Evolutionary conservation across 2,888 invertebrate genomes (phyloP).

Genomic region (Andrena hattorfiana): DNA sequence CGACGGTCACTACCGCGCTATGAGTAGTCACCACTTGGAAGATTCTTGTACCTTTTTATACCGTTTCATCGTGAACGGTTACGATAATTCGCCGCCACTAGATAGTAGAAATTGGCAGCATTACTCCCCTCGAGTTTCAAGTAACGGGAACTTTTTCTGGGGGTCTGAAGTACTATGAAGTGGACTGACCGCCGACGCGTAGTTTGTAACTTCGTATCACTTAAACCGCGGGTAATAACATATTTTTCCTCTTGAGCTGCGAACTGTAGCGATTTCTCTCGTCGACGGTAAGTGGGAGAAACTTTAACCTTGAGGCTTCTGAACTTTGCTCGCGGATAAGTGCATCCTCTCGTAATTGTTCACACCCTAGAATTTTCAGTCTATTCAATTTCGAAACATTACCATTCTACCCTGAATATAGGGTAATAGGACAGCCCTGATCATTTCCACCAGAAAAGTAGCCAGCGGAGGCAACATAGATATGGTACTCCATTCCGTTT

Average conservation of each 20-base stretch:
- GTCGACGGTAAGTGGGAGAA: neutral
- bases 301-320: neutral
- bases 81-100: neutral
- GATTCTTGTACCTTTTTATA: neutral
- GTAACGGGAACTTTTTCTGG: neutral
- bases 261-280: neutral
- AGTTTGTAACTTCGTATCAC: conserved; percentile 6
- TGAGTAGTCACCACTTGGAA: neutral
- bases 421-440: neutral
- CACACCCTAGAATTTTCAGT: neutral
- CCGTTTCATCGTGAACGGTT: neutral
- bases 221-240: conserved; percentile 16
- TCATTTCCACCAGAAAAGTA: conserved; percentile 18
- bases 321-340: neutral
- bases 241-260: neutral
- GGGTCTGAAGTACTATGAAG: neutral
- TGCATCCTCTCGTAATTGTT: neutral
- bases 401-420: too few species aligned
- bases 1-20: neutral
- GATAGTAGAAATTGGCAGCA: neutral
- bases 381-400: too few species aligned
- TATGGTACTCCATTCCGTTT: conserved; percentile 40
- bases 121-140: neutral
- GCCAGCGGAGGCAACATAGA: neutral
- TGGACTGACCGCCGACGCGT: neutral